phyloP scores from a whole-genome alignment of 2,797 vertebrate species.

The Intellagama lesueurii region DNA sequence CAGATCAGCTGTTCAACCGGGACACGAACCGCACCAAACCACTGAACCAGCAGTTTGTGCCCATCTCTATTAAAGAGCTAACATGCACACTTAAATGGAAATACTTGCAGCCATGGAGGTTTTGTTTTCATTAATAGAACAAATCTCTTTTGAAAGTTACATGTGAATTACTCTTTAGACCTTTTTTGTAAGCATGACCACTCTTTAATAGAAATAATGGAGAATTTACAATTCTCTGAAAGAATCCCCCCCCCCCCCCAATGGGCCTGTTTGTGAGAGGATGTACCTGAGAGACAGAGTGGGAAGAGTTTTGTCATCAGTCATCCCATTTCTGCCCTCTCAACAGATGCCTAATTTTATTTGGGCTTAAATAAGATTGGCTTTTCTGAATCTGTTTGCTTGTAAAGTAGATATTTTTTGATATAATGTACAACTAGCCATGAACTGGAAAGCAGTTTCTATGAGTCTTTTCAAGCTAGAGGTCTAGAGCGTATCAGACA shows the following conservation, averaged over 20 bases:
- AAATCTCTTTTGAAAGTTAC: background rate
- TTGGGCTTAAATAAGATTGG: conserved; percentile 49
- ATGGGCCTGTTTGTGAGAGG: conserved; percentile 13
- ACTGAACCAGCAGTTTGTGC: too few relatives aligned
- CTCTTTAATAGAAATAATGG: conserved; percentile 26
- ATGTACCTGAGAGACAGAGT: background rate
- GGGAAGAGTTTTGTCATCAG: background rate
- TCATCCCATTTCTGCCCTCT: background rate
- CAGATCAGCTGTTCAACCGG: too few relatives aligned
- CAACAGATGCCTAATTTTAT: conserved; percentile 50
- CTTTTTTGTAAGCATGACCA: background rate
- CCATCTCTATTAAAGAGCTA: background rate
- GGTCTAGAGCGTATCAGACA: conserved; percentile 48
- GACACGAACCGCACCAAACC: too few relatives aligned
- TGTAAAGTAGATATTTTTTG: conserved; percentile 55
- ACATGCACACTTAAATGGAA: background rate
- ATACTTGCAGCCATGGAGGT: too few relatives aligned
- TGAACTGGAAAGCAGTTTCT: conserved; percentile 44
- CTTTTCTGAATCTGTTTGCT: conserved; percentile 55
- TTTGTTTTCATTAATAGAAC: background rate
- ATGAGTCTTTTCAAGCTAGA: conserved; percentile 53
- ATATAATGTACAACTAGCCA: conserved; percentile 53
- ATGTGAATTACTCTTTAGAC: background rate
- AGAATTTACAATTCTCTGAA: conserved; percentile 11
- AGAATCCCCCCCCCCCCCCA: conserved; percentile 28